Base-by-base conservation (phyloP, 2,888 invertebrate species). In the Chirona hameri region DNA sequence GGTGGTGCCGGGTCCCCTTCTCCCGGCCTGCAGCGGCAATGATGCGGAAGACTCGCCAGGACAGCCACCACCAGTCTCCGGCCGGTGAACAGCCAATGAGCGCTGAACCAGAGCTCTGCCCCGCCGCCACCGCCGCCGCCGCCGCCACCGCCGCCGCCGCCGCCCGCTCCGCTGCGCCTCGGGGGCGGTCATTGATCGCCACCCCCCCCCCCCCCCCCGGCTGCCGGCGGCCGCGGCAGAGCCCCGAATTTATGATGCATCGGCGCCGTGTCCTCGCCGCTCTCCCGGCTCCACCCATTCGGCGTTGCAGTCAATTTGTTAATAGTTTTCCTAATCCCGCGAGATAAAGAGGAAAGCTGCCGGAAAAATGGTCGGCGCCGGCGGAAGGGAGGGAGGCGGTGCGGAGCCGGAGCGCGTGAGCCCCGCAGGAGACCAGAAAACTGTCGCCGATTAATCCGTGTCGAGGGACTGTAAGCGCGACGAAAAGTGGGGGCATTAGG, bases 301-400 rank as follows among this genome's bases (percentile, higher is more conserved):
- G 21, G 76, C 21, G 76, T 76, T 76, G 76, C 76, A 76, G 76
- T 76, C 76, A 76, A 76, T 76, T 76, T 76, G 76, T 76, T 76
- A 76, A 76, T 76, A 76, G 76, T 76, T 76, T 39, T 46, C 39
- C 76, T 46, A 76, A 76, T 76, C 76, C 76, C 39, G 76, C 76
- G 39, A 12, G 76, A 46, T 76, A 72, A n/a, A 76, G 76, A 76
- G 76, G 10, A 39, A 46, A 72, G 29, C 72, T 9, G 72, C 31
- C 15, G 72, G 72, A 72, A 72, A 72, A 72, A 72, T 72, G 72
- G 72, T 31, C 72, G 31, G 3, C 12, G 65, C 65, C 1, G 91
- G 91, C 84, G 93, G 91, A 85, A 95, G 91, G 90, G 94, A 95
- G 55, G 95, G 94, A 84, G 95, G 94, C 72, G n/a, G n/a, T n/a